Conservation (phyloP, 23 tunicate species). For the Ascidia mentula region DNA sequence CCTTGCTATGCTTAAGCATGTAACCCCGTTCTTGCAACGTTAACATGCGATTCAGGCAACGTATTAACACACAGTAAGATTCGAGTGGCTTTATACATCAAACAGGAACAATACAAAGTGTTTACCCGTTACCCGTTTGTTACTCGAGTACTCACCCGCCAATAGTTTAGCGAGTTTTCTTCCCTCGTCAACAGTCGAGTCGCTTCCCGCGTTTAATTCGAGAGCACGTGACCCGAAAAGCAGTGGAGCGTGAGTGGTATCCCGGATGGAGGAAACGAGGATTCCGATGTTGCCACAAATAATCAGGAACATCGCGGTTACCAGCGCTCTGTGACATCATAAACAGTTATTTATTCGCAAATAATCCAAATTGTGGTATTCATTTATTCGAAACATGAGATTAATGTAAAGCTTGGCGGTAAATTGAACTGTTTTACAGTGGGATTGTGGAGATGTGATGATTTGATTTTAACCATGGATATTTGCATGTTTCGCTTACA, state of each 20-base stretch:
- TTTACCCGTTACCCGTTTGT: neutral
- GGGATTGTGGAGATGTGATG: too few relatives aligned
- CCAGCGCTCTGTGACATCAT: slow-evolving; percentile 26
- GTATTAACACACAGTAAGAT: too few relatives aligned
- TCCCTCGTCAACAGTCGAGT: slow-evolving; percentile 2
- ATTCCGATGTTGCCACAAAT: slow-evolving; percentile 65
- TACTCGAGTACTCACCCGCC: slow-evolving; percentile 2
- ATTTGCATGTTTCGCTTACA: too few relatives aligned
- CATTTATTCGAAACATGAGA: neutral
- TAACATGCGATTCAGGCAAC: too few relatives aligned
- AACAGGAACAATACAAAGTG: neutral
- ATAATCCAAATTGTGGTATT: neutral
- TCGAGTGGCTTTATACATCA: too few relatives aligned
- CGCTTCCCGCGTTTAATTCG: neutral
- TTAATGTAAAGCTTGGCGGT: neutral
- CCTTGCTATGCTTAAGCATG: too few relatives aligned
- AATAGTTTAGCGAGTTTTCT: slow-evolving; percentile 12
- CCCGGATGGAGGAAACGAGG: slow-evolving; percentile 27
- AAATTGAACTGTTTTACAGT: too few relatives aligned
- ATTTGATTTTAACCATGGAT: too few relatives aligned
- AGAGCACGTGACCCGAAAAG: slow-evolving; percentile 33
- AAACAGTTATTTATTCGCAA: neutral
- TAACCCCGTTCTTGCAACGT: too few relatives aligned
- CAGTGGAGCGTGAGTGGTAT: slow-evolving; percentile 28
- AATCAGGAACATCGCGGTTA: slow-evolving; percentile 51